A percentile compares a stretch with the other conserved stretches of the same genome.
These are phyloP conservation scores for Camponotus vicinus DNA, from an alignment of 1,140 invertebrate species.

Conservation along the genomic window DNA sequence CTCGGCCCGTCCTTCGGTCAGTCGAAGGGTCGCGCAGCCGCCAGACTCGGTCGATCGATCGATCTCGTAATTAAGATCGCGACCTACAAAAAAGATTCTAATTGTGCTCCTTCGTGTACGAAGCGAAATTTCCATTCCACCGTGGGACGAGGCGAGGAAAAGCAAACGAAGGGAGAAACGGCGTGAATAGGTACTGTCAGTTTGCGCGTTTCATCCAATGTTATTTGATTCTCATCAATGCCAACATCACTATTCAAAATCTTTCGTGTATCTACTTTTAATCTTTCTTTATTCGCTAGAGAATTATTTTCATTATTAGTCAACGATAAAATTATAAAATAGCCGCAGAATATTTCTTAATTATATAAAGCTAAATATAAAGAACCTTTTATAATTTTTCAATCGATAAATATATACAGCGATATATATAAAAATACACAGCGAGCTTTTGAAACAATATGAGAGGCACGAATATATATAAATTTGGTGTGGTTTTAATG, in stretches of 20 bases:
- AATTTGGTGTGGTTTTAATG: not conserved
- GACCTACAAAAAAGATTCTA: conserved; percentile 71
- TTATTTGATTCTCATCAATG: conserved; percentile 33
- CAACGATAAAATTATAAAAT: not conserved
- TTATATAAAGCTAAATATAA: not conserved
- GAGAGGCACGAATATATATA: not conserved
- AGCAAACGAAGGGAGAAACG: not conserved
- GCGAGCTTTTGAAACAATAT: not conserved
- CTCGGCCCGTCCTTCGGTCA: conserved; percentile 72
- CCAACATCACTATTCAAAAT: not conserved
- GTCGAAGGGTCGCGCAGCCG: conserved; percentile 60
- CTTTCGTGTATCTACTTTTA: not conserved
- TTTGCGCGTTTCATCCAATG: not conserved
- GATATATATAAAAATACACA: not conserved
- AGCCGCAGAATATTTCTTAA: not conserved
- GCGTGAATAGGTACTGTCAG: conserved; percentile 47
- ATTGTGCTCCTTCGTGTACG: conserved; percentile 63
- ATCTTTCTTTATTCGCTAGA: not conserved
- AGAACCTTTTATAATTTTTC: not conserved
- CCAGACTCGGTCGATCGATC: conserved; percentile 62
- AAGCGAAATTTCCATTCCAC: conserved; percentile 39
- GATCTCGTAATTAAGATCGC: conserved; percentile 73
- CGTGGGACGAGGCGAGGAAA: conserved; percentile 18
- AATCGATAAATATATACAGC: not conserved
- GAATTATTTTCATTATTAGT: not conserved